Evolutionary conservation across 2,797 vertebrate genomes (phyloP).

Genomic region (Tapirus indicus): DNA sequence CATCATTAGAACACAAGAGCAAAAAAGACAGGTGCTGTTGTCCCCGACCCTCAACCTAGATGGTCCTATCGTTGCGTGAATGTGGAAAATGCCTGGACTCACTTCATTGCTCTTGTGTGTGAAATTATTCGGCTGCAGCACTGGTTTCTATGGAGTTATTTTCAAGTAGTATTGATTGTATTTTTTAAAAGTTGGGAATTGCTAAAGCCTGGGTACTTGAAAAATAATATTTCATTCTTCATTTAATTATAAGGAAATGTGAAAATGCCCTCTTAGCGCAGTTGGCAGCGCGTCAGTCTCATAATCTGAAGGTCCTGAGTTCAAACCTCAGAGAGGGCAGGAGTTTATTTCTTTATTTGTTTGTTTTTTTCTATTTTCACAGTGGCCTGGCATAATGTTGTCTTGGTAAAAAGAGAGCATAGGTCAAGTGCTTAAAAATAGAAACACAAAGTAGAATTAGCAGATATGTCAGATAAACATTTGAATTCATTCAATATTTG

Average conservation of each 20-base stretch:
- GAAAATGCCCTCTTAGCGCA: conserved; percentile 84
- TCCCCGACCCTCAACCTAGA: too few relatives aligned
- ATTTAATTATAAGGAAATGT: rapidly evolving
- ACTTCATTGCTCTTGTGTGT: background rate
- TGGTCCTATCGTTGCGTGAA: background rate
- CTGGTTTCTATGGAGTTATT: background rate
- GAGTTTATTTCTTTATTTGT: background rate
- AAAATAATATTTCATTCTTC: background rate
- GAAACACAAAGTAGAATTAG: background rate
- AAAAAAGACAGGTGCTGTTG: background rate
- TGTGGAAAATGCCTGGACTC: background rate
- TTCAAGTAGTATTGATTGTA: background rate
- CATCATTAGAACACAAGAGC: background rate
- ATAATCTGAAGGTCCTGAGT: conserved; percentile 88
- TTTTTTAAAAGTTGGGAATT: background rate
- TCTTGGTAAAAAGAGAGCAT: background rate
- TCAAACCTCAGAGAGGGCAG: conserved; percentile 85
- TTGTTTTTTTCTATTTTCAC: too few relatives aligned
- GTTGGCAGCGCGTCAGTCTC: conserved; percentile 86
- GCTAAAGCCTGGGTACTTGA: rapidly evolving
- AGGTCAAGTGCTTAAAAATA: background rate
- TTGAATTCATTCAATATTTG: background rate
- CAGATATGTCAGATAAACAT: too few relatives aligned
- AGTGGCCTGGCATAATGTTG: background rate
- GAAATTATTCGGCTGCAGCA: background rate